Evolutionary conservation across 2,797 vertebrate species (phyloP), one percentile per base, ranked within the genome.

Genomic region (Hemibagrus guttatus): DNA sequence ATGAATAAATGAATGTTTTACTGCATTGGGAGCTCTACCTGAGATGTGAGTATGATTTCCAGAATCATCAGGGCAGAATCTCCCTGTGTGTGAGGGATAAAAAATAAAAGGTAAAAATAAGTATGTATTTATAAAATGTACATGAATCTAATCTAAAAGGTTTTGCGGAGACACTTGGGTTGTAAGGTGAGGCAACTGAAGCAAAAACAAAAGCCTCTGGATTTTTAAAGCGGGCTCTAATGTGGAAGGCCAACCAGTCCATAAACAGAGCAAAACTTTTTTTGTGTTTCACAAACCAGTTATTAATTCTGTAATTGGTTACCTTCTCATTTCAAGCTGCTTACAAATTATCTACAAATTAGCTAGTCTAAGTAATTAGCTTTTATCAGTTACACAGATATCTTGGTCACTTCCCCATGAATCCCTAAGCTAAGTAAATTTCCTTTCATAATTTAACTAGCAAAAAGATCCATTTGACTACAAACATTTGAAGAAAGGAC

Each of bases 111-210:
- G 6, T 19, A 28, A 35, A 35, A 79, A 79, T 49, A 79, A 13
- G 21, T 80, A 31, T 59, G 31, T n/a, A 16, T 61, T 81, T 81
- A 6, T 81, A n/a, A 63, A 61, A 59, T 81, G 74, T 59, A 58
- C 39, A 59, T 26, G 39, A 80, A 35, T 35, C 58, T 23, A 4
- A 19, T 63, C n/a, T 52, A 21, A 68, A 42, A 19, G 0, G 6
- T 52, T 52, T 83, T 28, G 2, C 42, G 9, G 46, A 31, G 1
- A 54, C 17, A 31, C 12, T 52, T 31, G 26, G 17, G 42, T 19
- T 66, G 63, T 52, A 82, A 82, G 81, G 17, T 68, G 79, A 81
- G 79, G 79, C 39, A 46, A 46, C 58, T 81, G n/a, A 82, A 82
- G 13, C 59, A 64, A 42, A 64, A 64, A 81, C 42, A 81, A 66